Conservation (phyloP, 2,113 vertebrate genomes). For the Myotis lucifugus region DNA sequence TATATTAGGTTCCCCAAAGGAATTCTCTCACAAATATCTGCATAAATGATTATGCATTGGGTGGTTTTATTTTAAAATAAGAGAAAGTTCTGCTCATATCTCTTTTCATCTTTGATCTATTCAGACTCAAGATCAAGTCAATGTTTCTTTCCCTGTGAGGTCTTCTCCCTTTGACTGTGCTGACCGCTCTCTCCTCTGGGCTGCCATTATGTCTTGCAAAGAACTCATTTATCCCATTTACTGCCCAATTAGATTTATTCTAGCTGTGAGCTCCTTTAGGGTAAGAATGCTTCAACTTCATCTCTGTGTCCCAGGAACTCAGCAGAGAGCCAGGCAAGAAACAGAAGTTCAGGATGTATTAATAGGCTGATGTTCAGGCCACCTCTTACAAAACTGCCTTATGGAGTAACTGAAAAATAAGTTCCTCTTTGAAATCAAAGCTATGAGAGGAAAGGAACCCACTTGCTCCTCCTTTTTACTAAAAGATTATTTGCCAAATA, state of each 20-base stretch:
- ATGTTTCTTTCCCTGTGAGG: not conserved
- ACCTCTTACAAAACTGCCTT: constrained; percentile 2
- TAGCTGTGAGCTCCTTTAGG: not conserved
- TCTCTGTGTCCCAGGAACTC: not conserved
- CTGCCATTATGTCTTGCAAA: not conserved
- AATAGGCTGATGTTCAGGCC: not conserved
- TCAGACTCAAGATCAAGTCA: not conserved
- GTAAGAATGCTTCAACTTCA: not conserved
- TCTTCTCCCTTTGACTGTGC: not conserved
- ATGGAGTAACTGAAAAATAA: constrained; percentile 47
- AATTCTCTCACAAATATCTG: not conserved
- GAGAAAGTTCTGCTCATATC: not conserved
- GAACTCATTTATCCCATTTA: not conserved
- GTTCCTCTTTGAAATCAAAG: not conserved
- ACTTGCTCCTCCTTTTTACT: not conserved
- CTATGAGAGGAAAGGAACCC: not conserved
- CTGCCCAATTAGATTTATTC: constrained; percentile 12
- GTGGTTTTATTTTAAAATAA: not conserved
- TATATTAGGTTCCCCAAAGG: not conserved
- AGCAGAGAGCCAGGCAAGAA: not conserved
- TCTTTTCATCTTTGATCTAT: not conserved
- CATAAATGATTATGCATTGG: not conserved
- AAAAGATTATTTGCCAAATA: not conserved
- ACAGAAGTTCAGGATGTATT: constrained; percentile 2
- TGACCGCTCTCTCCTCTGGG: not conserved